Conservation (phyloP, 2,113 vertebrate species). For the Neotragus pygmaeus region DNA sequence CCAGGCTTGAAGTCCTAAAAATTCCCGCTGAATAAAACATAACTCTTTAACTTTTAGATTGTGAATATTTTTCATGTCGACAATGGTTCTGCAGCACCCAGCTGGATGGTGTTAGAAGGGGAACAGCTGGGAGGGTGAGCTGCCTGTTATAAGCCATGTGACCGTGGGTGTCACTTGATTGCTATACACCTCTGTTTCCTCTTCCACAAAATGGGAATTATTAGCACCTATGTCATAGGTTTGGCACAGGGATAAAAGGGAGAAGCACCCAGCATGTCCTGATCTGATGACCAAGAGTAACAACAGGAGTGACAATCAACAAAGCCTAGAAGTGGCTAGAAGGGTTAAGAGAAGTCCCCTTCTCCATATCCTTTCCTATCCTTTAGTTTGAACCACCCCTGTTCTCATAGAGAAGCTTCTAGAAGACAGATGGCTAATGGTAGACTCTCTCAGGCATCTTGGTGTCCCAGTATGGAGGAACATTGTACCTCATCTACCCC, state of each 20-base stretch:
- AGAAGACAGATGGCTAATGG: background rate
- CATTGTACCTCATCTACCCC: background rate
- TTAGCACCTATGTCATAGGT: background rate
- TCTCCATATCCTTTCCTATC: background rate
- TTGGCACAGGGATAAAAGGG: background rate
- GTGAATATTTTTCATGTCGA: background rate
- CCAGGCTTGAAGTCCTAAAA: background rate
- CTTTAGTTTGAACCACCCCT: too few species aligned
- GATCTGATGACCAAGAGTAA: background rate
- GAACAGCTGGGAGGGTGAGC: background rate
- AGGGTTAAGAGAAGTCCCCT: background rate
- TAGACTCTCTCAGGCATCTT: background rate
- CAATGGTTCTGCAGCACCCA: background rate
- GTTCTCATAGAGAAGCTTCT: background rate
- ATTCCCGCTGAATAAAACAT: background rate
- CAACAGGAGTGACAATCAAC: background rate
- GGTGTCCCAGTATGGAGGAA: background rate
- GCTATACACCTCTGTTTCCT: background rate
- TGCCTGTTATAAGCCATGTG: background rate
- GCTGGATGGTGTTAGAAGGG: too few species aligned
- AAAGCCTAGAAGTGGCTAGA: background rate
- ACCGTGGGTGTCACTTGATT: background rate
- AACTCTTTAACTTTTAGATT: background rate
- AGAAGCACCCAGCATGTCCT: background rate
- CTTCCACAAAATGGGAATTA: background rate